Conservation (phyloP, 2,888 invertebrate genomes). For the Megamerina dolium region DNA sequence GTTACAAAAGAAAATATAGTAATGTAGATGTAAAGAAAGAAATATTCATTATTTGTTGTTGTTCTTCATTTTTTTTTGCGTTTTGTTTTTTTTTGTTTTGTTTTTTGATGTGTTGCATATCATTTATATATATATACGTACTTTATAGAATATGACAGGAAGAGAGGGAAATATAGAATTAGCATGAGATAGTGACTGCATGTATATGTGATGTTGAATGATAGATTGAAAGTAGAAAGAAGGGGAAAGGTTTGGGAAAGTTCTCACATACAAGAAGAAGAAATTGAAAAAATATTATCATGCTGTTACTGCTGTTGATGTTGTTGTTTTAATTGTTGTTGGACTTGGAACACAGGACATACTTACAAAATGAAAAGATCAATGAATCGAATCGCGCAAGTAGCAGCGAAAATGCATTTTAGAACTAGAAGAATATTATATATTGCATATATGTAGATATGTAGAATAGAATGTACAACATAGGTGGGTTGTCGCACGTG, state of each 20-base stretch:
- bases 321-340: slow-evolving; percentile 1
- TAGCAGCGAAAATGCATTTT: no score
- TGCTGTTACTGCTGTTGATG: not conserved
- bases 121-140: slow-evolving; percentile 1
- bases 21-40: not conserved
- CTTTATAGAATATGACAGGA: not conserved
- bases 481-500: slow-evolving; percentile 2
- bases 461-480: not conserved
- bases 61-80: not conserved
- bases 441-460: no score
- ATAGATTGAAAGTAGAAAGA: no score
- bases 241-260: not conserved
- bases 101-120: no score
- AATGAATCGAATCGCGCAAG: no score
- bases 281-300: no score
- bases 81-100: slow-evolving; percentile 2
- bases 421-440: no score
- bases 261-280: no score
- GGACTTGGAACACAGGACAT: not conserved
- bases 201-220: no score
- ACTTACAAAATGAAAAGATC: not conserved
- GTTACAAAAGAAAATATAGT: not conserved
- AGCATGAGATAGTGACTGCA: no score
- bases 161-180: no score
- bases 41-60: not conserved